Evolutionary conservation across 2,888 invertebrate genomes (phyloP), one percentile per base, ranked within the genome.

Genomic region (Lomographa bimaculata): DNA sequence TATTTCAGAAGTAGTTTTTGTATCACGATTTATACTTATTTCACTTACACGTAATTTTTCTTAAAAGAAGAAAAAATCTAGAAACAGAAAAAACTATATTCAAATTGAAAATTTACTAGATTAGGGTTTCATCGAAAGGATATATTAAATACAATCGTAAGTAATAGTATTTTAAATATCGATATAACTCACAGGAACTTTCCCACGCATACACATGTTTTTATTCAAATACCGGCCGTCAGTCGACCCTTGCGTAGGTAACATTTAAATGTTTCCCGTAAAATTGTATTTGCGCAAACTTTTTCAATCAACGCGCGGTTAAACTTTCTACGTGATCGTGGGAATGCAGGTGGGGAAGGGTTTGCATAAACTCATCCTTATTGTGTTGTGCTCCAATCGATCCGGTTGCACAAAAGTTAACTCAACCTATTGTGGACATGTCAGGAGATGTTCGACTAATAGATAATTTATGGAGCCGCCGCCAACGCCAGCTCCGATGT

Each of bases 261-360:
- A 73, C 74, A 83, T 82, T 79, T 69, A 59, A 82, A 84, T 84
- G 76, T 81, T 82, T 81, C 75, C 78, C 75, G 71, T 74, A 58
- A 73, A 77, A 74, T 73, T 74, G 71, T 78, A 71, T 82, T 89
- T 87, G 85, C 85, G 81, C 86, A 86, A 78, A 66, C 33, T 77
- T 82, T 85, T 80, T 79, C 5, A 23, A 30, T 45, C 51, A 35
- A 65, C 68, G 57, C 65, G 64, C 67, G 60, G 68, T 62, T 70
- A 67, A 66, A 85, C 89, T 87, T 87, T 87, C 87, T 85, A 81
- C 60, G 46, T 50, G 29, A 76, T 72, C 87, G 89, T 87, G 87
- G 87, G 89, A 86, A 87, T 76, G 87, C 87, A 89, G 84, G 87
- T 87, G 87, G 65, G 77, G 83, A 86, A 85, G 86, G 86, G 87